These are phyloP conservation scores for Plecotus auritus DNA, from an alignment of 2,113 vertebrate genomes.

Conservation along the genomic window DNA sequence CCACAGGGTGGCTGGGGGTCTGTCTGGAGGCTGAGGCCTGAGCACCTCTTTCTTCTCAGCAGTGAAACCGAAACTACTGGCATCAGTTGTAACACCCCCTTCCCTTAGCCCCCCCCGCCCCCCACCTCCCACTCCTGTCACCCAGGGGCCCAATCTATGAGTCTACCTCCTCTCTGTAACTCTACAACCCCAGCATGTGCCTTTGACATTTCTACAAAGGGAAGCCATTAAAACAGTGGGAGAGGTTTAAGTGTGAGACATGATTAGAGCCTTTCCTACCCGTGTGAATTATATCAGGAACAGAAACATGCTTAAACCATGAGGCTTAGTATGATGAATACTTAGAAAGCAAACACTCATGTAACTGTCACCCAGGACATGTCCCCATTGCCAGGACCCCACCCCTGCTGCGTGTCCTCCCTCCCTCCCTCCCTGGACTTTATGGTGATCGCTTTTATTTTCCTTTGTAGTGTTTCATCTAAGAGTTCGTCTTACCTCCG, in stretches of 20 bases:
- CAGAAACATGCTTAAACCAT: background rate
- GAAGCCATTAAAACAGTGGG: background rate
- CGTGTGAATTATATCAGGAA: background rate
- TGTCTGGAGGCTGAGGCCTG: background rate
- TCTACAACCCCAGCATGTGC: background rate
- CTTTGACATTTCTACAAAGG: background rate
- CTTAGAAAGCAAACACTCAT: background rate
- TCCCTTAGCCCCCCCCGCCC: rapidly evolving
- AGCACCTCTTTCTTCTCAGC: background rate
- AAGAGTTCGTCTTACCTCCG: background rate
- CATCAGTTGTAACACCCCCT: background rate
- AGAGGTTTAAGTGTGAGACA: background rate
- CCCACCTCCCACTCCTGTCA: background rate
- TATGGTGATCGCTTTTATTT: background rate
- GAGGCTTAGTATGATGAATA: background rate
- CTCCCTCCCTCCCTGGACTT: background rate
- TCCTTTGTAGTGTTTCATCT: background rate
- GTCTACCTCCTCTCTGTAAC: background rate
- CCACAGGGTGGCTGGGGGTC: background rate
- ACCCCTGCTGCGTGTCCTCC: background rate
- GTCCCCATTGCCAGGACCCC: background rate
- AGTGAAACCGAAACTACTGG: background rate
- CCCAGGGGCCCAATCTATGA: too few species aligned
- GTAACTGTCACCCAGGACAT: rapidly evolving
- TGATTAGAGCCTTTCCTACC: background rate